Conservation (phyloP, 2,797 vertebrate species). For the Australoheros facetus region DNA sequence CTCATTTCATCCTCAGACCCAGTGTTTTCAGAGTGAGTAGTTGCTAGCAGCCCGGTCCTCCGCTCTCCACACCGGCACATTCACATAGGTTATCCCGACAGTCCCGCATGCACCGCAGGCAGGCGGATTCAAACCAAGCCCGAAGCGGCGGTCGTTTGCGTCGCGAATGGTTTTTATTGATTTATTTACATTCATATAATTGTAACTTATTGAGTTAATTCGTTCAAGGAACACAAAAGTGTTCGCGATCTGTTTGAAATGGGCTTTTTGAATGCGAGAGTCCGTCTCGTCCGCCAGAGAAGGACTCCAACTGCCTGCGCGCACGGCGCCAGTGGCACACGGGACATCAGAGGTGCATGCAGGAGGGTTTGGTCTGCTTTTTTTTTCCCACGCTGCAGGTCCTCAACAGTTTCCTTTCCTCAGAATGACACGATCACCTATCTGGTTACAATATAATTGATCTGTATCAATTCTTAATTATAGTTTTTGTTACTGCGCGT, state of each 20-base stretch:
- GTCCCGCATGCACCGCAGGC: conserved; percentile 5
- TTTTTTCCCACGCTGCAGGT: conserved; percentile 1
- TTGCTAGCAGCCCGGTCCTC: neutral
- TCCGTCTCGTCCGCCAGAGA: conserved; percentile 12
- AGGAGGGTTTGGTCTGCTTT: neutral
- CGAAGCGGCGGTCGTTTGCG: neutral
- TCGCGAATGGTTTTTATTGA: neutral
- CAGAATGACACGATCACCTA: neutral
- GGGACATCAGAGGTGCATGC: conserved; percentile 43
- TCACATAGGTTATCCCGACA: neutral
- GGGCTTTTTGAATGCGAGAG: conserved; percentile 17
- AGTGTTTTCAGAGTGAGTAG: neutral
- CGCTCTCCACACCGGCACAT: neutral
- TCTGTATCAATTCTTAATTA: neutral
- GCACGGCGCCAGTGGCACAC: conserved; percentile 45
- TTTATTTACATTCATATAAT: neutral
- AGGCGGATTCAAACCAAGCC: neutral
- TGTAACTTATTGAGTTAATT: neutral
- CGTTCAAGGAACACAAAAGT: neutral
- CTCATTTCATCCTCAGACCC: neutral
- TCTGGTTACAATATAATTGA: neutral
- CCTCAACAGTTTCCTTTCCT: neutral
- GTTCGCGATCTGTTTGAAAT: neutral
- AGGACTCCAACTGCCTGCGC: conserved; percentile 31
- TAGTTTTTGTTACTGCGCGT: neutral